Evolutionary conservation across 2,888 invertebrate genomes (phyloP), one percentile per base, ranked within the genome.

Genomic region (Schizotus pectinicornis): DNA sequence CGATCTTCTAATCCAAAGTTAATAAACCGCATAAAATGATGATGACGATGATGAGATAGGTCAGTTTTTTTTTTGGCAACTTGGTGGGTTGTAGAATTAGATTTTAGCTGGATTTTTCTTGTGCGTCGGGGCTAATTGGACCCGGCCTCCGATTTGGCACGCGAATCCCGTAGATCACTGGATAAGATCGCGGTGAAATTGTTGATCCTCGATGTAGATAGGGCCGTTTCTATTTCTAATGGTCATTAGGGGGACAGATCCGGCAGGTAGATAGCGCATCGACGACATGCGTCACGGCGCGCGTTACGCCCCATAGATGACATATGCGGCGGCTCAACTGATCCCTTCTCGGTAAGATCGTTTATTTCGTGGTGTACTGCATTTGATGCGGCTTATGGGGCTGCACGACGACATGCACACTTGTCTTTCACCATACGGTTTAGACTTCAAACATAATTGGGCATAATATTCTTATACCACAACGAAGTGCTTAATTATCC

Each of bases 201-300:
- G 59, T 55, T 59, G 50, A 59, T 47, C 22, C 22, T 22, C 22
- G 46, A 53, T 43, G 35, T 59, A 55, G 59, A 55, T 65, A 54
- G 61, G 56, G 38, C 36, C 42, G 55, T 46, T 66, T 64, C 64
- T 66, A 66, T 56, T 74, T 78, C 77, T 75, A 70, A 76, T 75
- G 74, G 72, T 76, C 77, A 79, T 79, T 79, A 79, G 76, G 64
- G 70, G 55, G 69, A 65, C 65, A 71, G 69, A 72, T 77, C 67
- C 42, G 32, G 30, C 76, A 77, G 76, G 77, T 77, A 77, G 77
- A 75, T 77, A 74, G 71, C 59, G 61, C 62, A 67, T 67, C 73
- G 76, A 76, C 77, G 78, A 77, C 73, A 76, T 75, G 79, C 78
- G 77, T 77, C 77, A 76, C 73, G 77, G 74, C 75, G 76, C 69